phyloP scores from a whole-genome alignment of 2,888 invertebrate species.

The Pheosia tremula region DNA sequence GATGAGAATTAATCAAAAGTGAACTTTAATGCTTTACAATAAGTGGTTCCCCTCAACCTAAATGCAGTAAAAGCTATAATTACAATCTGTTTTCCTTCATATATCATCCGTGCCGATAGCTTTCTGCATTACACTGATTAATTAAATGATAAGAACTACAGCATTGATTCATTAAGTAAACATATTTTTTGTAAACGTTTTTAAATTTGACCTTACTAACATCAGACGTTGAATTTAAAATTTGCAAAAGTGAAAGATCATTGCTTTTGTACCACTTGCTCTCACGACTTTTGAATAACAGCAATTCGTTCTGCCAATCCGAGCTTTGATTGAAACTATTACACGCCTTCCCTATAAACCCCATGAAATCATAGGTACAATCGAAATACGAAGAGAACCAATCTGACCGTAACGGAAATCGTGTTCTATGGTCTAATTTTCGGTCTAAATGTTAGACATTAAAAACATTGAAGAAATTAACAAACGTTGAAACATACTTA shows the following conservation, averaged over 20 bases:
- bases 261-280: background rate
- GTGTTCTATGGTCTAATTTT: background rate
- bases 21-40: constrained; percentile 13
- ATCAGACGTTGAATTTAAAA: constrained; percentile 7
- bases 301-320: background rate
- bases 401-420: background rate
- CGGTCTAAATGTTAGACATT: background rate
- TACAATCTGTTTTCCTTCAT: constrained; percentile 59
- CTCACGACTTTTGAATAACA: background rate
- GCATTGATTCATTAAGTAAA: constrained; percentile 61
- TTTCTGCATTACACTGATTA: constrained; percentile 63
- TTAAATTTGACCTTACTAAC: constrained; percentile 47
- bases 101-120: constrained; percentile 56
- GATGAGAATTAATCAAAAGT: constrained; percentile 19
- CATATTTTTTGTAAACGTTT: constrained; percentile 43
- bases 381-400: background rate
- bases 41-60: constrained; percentile 9
- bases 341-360: background rate
- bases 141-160: constrained; percentile 64
- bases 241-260: background rate
- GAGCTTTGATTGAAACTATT: background rate
- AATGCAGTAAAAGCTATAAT: constrained; percentile 46
- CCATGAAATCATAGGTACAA: background rate
- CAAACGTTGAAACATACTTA: background rate
- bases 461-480: background rate